phyloP scores from a whole-genome alignment of 2,888 invertebrate species.

The Eremobia ochroleuca region DNA sequence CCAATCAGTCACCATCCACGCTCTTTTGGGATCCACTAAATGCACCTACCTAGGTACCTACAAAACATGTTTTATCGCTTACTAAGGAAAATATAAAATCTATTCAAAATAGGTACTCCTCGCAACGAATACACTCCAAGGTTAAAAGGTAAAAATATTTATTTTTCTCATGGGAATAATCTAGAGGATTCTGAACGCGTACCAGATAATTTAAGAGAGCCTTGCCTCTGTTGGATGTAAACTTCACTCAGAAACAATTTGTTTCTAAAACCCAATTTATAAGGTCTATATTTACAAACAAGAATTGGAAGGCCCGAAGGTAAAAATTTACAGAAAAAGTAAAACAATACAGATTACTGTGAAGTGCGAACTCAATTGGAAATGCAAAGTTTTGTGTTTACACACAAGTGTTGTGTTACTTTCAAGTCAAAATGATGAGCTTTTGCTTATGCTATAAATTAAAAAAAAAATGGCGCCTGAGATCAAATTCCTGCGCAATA shows the following conservation, averaged over 20 bases:
- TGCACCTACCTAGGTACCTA: background rate
- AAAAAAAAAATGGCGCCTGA: background rate
- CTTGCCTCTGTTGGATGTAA: constrained; percentile 45
- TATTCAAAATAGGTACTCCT: constrained; percentile 18
- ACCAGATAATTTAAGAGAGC: constrained; percentile 58
- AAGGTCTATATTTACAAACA: constrained; percentile 48
- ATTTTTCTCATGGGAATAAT: constrained; percentile 59
- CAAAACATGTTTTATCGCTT: background rate
- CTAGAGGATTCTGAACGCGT: constrained; percentile 51
- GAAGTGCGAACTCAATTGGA: constrained; percentile 24
- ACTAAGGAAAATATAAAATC: constrained; percentile 13
- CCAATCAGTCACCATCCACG: constrained; percentile 72
- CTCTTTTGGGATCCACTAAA: constrained; percentile 59
- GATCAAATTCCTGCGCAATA: background rate
- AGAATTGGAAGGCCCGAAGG: constrained; percentile 31
- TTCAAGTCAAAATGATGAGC: constrained; percentile 1
- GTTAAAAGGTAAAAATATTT: constrained; percentile 55
- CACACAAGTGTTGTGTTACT: constrained; percentile 1
- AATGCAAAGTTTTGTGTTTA: constrained; percentile 33
- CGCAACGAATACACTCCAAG: constrained; percentile 22
- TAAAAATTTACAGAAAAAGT: constrained; percentile 29
- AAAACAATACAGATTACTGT: constrained; percentile 38
- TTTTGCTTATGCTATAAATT: background rate
- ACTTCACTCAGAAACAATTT: constrained; percentile 60
- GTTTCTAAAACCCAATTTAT: constrained; percentile 56